These are phyloP conservation scores for Halesus radiatus DNA, from an alignment of 1,140 invertebrate species.

Conservation along the genomic window DNA sequence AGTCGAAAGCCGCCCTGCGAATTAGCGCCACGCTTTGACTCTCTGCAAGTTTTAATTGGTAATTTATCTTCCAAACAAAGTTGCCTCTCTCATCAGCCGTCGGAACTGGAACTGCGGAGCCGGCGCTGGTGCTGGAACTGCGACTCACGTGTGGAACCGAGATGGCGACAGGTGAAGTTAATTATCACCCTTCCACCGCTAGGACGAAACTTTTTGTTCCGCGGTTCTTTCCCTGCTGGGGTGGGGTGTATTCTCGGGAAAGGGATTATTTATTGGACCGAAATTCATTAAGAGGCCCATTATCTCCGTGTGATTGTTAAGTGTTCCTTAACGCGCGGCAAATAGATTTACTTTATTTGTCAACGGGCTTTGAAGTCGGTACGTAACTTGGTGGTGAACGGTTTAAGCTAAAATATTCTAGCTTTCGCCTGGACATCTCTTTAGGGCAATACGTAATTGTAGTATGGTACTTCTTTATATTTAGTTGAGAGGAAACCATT, in stretches of 20 bases:
- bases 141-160: slow-evolving; percentile 24
- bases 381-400: no score
- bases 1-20: not conserved
- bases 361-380: no score
- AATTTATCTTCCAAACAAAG: slow-evolving; percentile 37
- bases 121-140: not conserved
- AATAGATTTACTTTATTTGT: no score
- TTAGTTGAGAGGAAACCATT: no score
- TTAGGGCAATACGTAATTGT: no score
- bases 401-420: no score
- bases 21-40: slow-evolving; percentile 36
- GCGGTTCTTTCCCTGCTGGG: not conserved
- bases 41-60: slow-evolving; percentile 34
- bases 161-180: slow-evolving; percentile 27
- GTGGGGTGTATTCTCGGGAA: not conserved
- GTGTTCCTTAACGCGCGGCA: no score
- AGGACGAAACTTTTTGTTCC: not conserved
- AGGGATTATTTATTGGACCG: slow-evolving; percentile 3
- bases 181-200: slow-evolving; percentile 13
- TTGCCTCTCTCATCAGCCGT: slow-evolving; percentile 32
- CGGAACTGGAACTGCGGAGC: not conserved
- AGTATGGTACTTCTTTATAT: no score
- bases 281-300: no score
- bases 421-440: no score
- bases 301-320: no score